These are phyloP conservation scores for Chromis chromis DNA, from an alignment of 2,797 vertebrate species.

Conservation along the genomic window DNA sequence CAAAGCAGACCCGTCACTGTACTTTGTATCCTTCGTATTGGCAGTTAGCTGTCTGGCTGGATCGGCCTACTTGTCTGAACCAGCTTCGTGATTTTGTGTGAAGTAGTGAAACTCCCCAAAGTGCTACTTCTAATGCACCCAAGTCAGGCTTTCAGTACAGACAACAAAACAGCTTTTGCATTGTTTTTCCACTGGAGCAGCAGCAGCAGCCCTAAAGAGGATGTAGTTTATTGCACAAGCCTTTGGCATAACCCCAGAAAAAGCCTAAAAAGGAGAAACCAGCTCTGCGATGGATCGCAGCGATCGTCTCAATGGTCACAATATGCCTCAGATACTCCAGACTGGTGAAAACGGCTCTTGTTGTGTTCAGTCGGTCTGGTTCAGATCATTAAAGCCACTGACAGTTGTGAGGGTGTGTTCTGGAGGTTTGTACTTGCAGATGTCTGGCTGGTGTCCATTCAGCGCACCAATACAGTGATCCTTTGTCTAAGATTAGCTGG, in stretches of 20 bases:
- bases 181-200: constrained; percentile 57
- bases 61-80: not conserved
- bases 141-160: constrained; percentile 38
- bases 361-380: constrained; percentile 58
- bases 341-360: constrained; percentile 43
- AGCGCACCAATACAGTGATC: constrained; percentile 63
- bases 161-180: constrained; percentile 45
- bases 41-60: constrained; percentile 1
- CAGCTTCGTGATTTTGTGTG: constrained; percentile 9
- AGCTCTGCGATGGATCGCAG: constrained; percentile 48
- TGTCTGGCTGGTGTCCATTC: constrained; percentile 69
- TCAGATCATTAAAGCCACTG: constrained; percentile 48
- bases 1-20: not conserved
- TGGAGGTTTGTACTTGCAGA: constrained; percentile 58
- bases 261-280: constrained; percentile 71
- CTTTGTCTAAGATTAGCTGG: constrained; percentile 68
- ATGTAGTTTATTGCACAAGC: constrained; percentile 77
- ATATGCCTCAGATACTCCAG: constrained; percentile 47
- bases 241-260: constrained; percentile 50
- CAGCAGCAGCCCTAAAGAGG: constrained; percentile 70
- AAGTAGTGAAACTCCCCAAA: constrained; percentile 47
- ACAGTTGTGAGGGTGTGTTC: constrained; percentile 46
- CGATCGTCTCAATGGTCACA: constrained; percentile 42
- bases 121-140: constrained; percentile 17
- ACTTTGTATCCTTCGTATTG: not conserved